Evolutionary conservation across 2,888 invertebrate genomes (phyloP), one percentile per base, ranked within the genome.

Genomic region (Ormyrus rosae): DNA sequence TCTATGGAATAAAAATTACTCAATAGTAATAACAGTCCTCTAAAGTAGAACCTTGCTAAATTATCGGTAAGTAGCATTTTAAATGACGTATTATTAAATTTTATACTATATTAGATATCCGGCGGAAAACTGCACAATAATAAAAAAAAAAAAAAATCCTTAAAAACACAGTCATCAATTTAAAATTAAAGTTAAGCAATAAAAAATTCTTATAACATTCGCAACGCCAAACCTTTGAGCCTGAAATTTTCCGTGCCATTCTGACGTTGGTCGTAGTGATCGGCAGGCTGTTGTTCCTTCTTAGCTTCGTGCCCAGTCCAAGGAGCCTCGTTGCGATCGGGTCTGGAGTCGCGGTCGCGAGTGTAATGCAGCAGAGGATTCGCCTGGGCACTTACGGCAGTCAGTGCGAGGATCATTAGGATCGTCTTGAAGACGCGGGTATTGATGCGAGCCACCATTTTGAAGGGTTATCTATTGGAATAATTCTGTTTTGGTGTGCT

Each of bases 201-300:
- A 34, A 2, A 34, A 34, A 34, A 34, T 34, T 34, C 13, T 61
- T 2, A 34, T 2, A 34, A 34, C 34, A 0, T 45, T 5, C 0
- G 0, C 51, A 51, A 67, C 0, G 10, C 73, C 73, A 34, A 60
- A 81, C 82, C 82, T 73, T 93, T 94, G 9, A 96, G 90, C 19
- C 95, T 92, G 83, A 94, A 93, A 91, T 96, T 96, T 85, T 95
- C 95, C 0, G 93, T 92, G 1, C 96, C 96, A 87, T 96, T 96
- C 88, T 96, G 96, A 7, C 96, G 91, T 87, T 96, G 95, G 90
- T 96, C 96, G 88, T 93, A 94, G 83, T 83, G 84, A 82, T 88
- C 86, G 50, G 60, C n/a, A 9, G 53, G 5, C 0, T 63, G 61
- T 6, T 63, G 61, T 6, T 81, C 55, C 55, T 78, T 67, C 53